Evolutionary conservation across 2,797 vertebrate genomes (phyloP).

Genomic region (Sylvia borin): DNA sequence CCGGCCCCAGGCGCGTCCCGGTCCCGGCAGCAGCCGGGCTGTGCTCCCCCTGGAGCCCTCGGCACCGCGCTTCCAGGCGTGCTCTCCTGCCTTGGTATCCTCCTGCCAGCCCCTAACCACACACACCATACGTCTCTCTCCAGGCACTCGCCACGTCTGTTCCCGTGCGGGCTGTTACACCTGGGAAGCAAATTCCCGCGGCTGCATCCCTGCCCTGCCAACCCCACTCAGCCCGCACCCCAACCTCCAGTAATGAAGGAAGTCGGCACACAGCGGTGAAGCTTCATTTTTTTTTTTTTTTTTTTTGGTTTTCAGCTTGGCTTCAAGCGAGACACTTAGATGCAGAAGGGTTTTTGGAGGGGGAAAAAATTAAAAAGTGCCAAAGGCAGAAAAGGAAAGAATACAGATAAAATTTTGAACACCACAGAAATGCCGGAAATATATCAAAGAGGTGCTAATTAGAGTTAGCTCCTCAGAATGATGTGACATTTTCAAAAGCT

Average conservation of each 20-base stretch:
- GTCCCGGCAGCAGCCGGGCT: accelerated
- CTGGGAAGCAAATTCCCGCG: not conserved
- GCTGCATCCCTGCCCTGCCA: not conserved
- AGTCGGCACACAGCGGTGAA: not conserved
- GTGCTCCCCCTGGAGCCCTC: accelerated
- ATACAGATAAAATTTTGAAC: not conserved
- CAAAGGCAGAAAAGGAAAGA: not conserved
- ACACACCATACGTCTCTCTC: no score
- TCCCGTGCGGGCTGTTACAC: no score
- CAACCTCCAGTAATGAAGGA: not conserved
- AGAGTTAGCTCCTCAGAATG: not conserved
- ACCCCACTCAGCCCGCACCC: not conserved
- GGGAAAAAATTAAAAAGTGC: no score
- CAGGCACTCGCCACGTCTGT: accelerated
- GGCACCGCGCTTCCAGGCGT: accelerated
- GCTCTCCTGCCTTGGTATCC: no score
- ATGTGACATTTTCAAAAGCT: not conserved
- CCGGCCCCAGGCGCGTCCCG: accelerated
- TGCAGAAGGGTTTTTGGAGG: not conserved
- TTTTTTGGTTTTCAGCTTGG: not conserved
- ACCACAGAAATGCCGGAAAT: not conserved
- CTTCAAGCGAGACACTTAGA: not conserved
- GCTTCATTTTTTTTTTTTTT: not conserved
- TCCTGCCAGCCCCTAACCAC: not conserved
- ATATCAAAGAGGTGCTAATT: not conserved